phyloP scores from a whole-genome alignment of 2,797 vertebrate genomes.

The Sebastiscus tertius region DNA sequence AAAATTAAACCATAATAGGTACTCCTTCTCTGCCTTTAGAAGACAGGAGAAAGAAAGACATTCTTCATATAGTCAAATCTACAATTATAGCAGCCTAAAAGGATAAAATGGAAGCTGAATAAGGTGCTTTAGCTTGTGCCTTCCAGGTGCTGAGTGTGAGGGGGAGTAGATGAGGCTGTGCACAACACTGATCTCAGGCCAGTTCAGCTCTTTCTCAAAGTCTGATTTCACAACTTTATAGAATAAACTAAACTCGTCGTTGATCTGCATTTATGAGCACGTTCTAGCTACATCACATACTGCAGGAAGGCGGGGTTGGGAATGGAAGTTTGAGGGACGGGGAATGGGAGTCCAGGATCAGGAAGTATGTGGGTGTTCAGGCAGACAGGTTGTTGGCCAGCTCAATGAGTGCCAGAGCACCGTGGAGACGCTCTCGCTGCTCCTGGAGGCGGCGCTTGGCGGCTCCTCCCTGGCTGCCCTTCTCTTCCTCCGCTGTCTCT shows the following conservation, averaged over 20 bases:
- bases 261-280: conserved; percentile 57
- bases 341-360: conserved; percentile 26
- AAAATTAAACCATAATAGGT: conserved; percentile 70
- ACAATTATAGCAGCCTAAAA: conserved; percentile 99
- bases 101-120: conserved; percentile 87
- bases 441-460: conserved; percentile 90
- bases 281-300: conserved; percentile 65
- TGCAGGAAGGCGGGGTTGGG: conserved; percentile 68
- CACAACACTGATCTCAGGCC: conserved; percentile 63
- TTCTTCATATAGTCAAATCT: conserved; percentile 97
- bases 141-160: conserved; percentile 63
- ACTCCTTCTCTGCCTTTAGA: conserved; percentile 80
- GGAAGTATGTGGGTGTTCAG: conserved; percentile 70
- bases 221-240: conserved; percentile 50
- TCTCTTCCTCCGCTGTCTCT: conserved; percentile 87
- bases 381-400: conserved; percentile 94
- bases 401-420: conserved; percentile 96
- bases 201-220: conserved; percentile 49
- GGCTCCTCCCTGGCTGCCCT: conserved; percentile 79
- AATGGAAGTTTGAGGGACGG: conserved; percentile 21
- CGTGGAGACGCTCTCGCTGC: conserved; percentile 94
- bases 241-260: conserved; percentile 56
- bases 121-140: conserved; percentile 99
- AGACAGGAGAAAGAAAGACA: conserved; percentile 85
- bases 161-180: conserved; percentile 34